A percentile compares a stretch with the other conserved stretches of the same genome.
Evolutionary conservation across 2,113 vertebrate species (phyloP).

Genomic region (Vulpes vulpes): DNA sequence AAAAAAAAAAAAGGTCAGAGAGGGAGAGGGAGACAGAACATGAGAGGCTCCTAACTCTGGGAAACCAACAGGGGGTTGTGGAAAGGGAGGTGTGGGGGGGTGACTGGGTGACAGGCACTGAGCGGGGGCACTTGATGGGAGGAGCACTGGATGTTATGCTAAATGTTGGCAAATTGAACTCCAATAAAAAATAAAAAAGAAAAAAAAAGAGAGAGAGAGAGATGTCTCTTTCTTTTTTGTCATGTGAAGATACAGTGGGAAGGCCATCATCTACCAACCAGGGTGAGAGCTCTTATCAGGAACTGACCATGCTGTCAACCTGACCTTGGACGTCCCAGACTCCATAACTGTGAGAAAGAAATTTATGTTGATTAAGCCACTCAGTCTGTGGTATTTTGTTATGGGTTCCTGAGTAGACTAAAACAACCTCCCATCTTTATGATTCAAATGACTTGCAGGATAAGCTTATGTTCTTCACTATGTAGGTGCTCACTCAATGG

Average conservation of each 20-base stretch:
- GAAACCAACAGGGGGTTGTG: too few species aligned
- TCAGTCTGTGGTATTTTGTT: neutral
- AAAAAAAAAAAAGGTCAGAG: neutral
- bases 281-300: neutral
- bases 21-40: too few species aligned
- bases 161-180: too few species aligned
- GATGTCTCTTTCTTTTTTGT: neutral
- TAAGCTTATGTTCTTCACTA: neutral
- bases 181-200: neutral
- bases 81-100: too few species aligned
- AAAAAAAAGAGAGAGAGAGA: neutral
- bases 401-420: neutral
- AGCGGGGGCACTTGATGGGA: too few species aligned
- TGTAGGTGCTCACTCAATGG: neutral
- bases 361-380: neutral
- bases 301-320: neutral
- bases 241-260: neutral
- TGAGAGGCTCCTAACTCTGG: too few species aligned
- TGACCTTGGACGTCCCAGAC: neutral
- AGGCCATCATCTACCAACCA: neutral
- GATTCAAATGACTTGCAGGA: neutral
- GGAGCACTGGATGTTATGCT: too few species aligned
- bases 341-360: neutral
- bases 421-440: neutral
- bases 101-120: too few species aligned